These are phyloP conservation scores for Tethea ocularis DNA, from an alignment of 2,888 invertebrate species.

Conservation along the genomic window DNA sequence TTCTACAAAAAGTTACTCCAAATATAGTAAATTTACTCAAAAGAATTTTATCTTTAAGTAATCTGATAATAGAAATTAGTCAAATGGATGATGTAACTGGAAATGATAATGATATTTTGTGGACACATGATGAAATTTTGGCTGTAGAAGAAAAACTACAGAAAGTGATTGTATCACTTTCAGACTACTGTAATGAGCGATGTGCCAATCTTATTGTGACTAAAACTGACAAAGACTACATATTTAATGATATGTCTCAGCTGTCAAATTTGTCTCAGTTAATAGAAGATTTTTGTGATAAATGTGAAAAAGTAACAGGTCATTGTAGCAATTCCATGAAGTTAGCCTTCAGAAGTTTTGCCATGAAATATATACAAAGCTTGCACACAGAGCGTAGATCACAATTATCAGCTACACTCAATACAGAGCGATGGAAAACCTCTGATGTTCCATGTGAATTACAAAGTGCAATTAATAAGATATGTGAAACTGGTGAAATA, in stretches of 20 bases:
- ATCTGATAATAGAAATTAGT: conserved; percentile 90
- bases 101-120: conserved; percentile 86
- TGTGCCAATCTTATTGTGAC: conserved; percentile 94
- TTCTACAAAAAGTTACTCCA: conserved; percentile 86
- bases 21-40: conserved; percentile 87
- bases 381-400: conserved; percentile 95
- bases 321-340: conserved; percentile 90
- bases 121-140: conserved; percentile 87
- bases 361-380: conserved; percentile 94
- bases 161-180: conserved; percentile 91
- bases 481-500: conserved; percentile 82
- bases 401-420: conserved; percentile 92
- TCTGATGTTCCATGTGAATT: conserved; percentile 96
- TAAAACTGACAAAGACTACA: conserved; percentile 87
- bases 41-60: conserved; percentile 89
- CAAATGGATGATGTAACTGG: conserved; percentile 84
- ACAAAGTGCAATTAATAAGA: conserved; percentile 91
- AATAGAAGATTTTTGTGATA: conserved; percentile 90
- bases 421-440: conserved; percentile 96
- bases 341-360: conserved; percentile 93
- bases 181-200: conserved; percentile 96
- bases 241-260: conserved; percentile 89
- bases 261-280: conserved; percentile 89
- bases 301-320: conserved; percentile 90
- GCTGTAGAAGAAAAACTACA: conserved; percentile 88